Evolutionary conservation across 1,140 invertebrate species (phyloP).

Genomic region (Sitobion miscanthi): DNA sequence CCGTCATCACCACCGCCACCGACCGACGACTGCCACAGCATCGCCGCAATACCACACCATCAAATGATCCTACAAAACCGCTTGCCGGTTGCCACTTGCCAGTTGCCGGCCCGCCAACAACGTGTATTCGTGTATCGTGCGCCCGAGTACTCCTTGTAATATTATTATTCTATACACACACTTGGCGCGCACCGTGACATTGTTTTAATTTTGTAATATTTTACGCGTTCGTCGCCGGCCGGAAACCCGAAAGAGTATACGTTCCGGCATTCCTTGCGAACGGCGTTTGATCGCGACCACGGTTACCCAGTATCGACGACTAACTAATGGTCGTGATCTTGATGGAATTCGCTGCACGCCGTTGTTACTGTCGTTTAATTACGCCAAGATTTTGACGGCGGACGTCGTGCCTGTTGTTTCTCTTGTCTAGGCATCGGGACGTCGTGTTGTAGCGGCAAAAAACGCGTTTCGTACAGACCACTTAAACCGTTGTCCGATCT

Average conservation of each 20-base stretch:
- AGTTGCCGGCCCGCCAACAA: not conserved
- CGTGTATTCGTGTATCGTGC: not conserved
- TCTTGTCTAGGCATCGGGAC: not conserved
- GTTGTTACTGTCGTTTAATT: not conserved
- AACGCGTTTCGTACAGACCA: not conserved
- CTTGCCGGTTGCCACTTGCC: not conserved
- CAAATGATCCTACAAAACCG: no score
- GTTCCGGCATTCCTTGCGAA: no score
- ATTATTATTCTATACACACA: not conserved
- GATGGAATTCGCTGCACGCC: no score
- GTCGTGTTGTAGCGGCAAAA: not conserved
- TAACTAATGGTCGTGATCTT: no score
- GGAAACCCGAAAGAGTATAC: no score
- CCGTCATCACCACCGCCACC: not conserved
- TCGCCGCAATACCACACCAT: not conserved
- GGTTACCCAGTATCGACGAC: no score
- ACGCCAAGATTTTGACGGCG: not conserved
- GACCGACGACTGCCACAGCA: no score
- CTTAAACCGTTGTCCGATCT: not conserved
- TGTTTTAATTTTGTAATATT: not conserved
- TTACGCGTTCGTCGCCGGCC: not conserved
- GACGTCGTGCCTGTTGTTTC: not conserved
- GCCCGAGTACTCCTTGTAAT: not conserved
- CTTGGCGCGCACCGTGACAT: not conserved
- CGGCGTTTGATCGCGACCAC: no score